phyloP scores from a whole-genome alignment of 2,888 invertebrate species.

The Macaria liturata region DNA sequence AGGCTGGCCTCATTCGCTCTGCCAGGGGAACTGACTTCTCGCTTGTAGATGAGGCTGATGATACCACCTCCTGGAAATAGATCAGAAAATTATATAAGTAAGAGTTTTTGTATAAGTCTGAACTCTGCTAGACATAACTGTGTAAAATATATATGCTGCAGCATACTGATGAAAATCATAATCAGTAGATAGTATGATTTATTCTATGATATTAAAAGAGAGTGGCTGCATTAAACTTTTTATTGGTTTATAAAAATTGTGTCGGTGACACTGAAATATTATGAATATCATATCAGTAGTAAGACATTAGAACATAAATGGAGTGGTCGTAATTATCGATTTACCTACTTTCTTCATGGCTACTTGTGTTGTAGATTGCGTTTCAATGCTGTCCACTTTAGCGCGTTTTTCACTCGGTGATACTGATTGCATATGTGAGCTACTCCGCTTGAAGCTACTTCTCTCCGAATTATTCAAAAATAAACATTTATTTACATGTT shows the following conservation, averaged over 20 bases:
- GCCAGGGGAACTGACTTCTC: constrained; percentile 83
- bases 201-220: too few relatives aligned
- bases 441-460: constrained; percentile 51
- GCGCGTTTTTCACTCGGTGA: constrained; percentile 53
- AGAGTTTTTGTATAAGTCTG: too few relatives aligned
- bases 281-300: too few relatives aligned
- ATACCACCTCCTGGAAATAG: constrained; percentile 16
- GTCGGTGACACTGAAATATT: too few relatives aligned
- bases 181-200: too few relatives aligned
- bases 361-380: neutral
- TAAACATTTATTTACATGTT: constrained; percentile 87
- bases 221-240: too few relatives aligned
- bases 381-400: constrained; percentile 40
- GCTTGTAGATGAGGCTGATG: constrained; percentile 10
- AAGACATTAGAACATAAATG: too few relatives aligned
- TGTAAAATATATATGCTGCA: too few relatives aligned
- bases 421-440: constrained; percentile 43
- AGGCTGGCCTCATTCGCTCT: constrained; percentile 88
- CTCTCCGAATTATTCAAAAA: constrained; percentile 80
- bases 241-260: too few relatives aligned
- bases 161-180: too few relatives aligned
- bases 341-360: neutral
- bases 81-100: too few relatives aligned
- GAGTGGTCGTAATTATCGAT: neutral
- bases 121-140: too few relatives aligned